A percentile compares a stretch with the other conserved stretches of the same genome.
Conservation (phyloP, 2,113 vertebrate genomes). For the Callaeas wilsoni region DNA sequence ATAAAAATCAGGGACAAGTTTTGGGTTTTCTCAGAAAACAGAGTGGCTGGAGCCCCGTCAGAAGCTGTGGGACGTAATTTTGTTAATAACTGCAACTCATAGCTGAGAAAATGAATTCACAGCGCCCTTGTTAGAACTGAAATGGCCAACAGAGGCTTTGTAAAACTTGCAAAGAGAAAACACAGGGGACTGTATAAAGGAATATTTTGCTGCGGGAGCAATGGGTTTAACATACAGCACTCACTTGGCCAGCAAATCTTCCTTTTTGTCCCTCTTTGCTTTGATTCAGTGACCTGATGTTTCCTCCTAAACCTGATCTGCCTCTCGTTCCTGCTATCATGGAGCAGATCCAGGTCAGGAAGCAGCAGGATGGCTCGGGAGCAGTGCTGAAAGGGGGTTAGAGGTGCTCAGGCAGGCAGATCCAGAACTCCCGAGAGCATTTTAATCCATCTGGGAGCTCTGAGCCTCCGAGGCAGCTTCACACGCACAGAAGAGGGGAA, state of each 20-base stretch:
- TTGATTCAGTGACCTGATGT: neutral
- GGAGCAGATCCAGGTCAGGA: neutral
- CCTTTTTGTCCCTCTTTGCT: neutral
- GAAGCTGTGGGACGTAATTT: neutral
- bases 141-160: neutral
- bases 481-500: fast-evolving
- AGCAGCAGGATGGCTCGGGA: neutral
- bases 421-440: fast-evolving
- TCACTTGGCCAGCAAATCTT: neutral
- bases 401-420: neutral
- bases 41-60: neutral
- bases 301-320: neutral
- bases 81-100: neutral
- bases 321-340: neutral
- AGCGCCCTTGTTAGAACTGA: neutral
- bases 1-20: neutral
- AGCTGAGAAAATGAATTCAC: neutral
- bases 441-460: neutral
- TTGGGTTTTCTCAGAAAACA: neutral
- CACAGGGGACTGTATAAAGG: no score
- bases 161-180: neutral
- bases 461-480: fast-evolving
- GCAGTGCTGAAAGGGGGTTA: neutral
- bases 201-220: neutral
- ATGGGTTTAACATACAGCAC: neutral